Evolutionary conservation across 2,797 vertebrate species (phyloP).

Genomic region (Eutrigla gurnardus): DNA sequence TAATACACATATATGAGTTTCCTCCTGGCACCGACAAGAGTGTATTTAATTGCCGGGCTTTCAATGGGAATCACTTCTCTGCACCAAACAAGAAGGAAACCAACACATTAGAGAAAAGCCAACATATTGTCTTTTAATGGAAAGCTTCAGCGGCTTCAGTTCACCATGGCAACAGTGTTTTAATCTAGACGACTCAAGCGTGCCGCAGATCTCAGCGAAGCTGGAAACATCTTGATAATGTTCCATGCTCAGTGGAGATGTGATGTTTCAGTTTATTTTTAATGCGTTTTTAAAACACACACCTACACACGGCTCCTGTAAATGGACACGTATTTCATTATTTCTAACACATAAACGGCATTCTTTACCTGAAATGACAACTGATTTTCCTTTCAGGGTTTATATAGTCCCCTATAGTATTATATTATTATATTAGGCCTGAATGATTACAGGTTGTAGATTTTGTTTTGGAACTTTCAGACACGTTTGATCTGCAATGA

Average conservation of each 20-base stretch:
- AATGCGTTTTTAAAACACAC: not conserved
- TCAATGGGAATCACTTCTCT: not conserved
- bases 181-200: not conserved
- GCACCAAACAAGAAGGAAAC: not conserved
- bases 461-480: not conserved
- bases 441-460: not conserved
- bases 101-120: not conserved
- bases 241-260: not conserved
- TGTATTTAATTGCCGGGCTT: constrained; percentile 1
- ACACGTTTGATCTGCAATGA: constrained; percentile 16
- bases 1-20: not conserved
- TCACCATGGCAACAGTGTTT: constrained; percentile 58
- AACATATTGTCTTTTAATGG: not conserved
- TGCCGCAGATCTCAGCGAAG: not conserved
- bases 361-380: not conserved
- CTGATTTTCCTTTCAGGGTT: too few relatives aligned
- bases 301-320: constrained; percentile 3
- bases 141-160: constrained; percentile 3
- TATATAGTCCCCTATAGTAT: not conserved
- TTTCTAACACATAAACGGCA: not conserved
- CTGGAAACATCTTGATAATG: not conserved
- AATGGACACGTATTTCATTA: not conserved
- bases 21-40: not conserved
- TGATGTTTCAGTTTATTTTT: not conserved
- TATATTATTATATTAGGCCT: not conserved